These are phyloP conservation scores for Malthinus flaveolus DNA, from an alignment of 2,888 invertebrate genomes.

Conservation along the genomic window DNA sequence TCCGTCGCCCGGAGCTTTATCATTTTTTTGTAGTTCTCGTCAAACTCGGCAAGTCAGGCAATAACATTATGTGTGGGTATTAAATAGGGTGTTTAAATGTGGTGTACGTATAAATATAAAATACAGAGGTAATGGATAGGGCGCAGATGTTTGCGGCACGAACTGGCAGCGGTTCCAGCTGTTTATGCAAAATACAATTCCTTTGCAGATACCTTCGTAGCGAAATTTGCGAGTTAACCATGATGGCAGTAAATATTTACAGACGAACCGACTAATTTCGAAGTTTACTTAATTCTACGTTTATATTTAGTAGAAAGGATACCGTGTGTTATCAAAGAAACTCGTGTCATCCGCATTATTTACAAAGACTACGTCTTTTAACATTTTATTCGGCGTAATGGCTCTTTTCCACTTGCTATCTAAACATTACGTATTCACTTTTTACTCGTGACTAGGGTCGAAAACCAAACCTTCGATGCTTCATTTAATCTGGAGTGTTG, in stretches of 20 bases:
- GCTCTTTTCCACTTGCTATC: constrained; percentile 19
- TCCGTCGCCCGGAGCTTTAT: constrained; percentile 7
- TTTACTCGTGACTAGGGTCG: constrained; percentile 15
- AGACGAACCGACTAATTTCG: not conserved
- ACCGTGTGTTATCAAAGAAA: constrained; percentile 16
- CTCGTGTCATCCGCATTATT: constrained; percentile 20
- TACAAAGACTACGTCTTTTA: constrained; percentile 13
- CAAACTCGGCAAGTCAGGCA: not conserved
- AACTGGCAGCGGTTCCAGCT: constrained; percentile 19
- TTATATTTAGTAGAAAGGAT: not conserved
- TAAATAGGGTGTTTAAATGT: not conserved
- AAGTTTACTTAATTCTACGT: not conserved
- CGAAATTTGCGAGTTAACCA: constrained; percentile 30
- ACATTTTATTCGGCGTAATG: constrained; percentile 11
- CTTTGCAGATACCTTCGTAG: constrained; percentile 18
- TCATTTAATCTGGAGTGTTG: constrained; percentile 14
- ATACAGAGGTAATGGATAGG: constrained; percentile 34
- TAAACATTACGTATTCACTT: constrained; percentile 22
- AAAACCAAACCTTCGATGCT: constrained; percentile 13
- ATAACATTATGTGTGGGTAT: constrained; percentile 1
- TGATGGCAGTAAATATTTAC: constrained; percentile 28
- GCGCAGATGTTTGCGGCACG: constrained; percentile 29
- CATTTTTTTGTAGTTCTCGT: constrained; percentile 5
- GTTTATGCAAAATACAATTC: constrained; percentile 29
- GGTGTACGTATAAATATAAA: constrained; percentile 33